Base-by-base conservation (phyloP, 2,113 vertebrate genomes). In the Rafetus swinhoei region DNA sequence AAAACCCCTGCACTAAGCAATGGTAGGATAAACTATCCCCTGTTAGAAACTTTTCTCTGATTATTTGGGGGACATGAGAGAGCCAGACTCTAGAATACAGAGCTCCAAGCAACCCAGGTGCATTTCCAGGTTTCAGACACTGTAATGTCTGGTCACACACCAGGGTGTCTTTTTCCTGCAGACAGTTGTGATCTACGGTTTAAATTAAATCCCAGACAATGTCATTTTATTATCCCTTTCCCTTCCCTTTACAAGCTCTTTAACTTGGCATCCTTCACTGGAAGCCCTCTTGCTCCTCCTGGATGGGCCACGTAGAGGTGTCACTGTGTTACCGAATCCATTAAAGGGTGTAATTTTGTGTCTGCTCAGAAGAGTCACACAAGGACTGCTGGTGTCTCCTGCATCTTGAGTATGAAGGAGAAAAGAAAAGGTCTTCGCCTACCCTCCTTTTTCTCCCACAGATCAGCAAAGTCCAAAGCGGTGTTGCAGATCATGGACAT, bases 151-250 rank as follows among this genome's bases (percentile, higher is more conserved):
- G 74, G 74, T 77, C 74, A 45, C 74, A 86, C 84, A 60, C 77
- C 27, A 57, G 91, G 84, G 81, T 72, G 85, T 90, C 81, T 90
- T 89, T 84, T 88, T 95, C 82, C 4, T 9, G 3, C 50, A 22
- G 72, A 16, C 57, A 90, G 87, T 86, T 83, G 87, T 94, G 87
- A 94, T 93, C 92, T 84, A 52, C 90, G 86, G 32, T 60, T 85
- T 90, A 89, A 83, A 96, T 93, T 90, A 95, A 94, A 89, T 50
- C 83, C 80, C 85, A 69, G 60, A 57, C 89, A 83, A 85, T 19
- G 54, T 22, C 80, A 85, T 84, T 59, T 72, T 74, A 84, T 60
- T 84, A 60, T 86, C 35, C 7, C 50, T 54, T 25, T 50, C 56
- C 74, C 92, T 62, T 65, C 59, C 83, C 86, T 81, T 85, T 72